Conservation (phyloP, 2,113 vertebrate species). For the Trochalopteron elliotii region DNA sequence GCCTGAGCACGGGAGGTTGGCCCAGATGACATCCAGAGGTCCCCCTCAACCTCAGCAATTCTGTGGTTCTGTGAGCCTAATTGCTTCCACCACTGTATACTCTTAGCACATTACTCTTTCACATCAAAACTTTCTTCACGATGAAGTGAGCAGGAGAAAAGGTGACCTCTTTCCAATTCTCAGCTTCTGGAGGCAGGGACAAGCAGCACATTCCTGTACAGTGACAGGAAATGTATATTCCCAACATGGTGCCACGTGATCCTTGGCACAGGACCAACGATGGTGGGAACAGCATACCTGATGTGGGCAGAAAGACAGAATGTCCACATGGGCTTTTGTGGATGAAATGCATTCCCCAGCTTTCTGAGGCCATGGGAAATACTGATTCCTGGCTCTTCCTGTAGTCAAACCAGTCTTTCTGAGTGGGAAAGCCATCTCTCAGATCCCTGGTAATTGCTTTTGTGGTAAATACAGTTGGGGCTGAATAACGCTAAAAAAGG, state of each 20-base stretch:
- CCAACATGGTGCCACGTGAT: fast-evolving
- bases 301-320: neutral
- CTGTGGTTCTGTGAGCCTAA: neutral
- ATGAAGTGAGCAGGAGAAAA: neutral
- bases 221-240: fast-evolving
- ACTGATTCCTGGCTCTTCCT: neutral
- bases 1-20: neutral
- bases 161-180: neutral
- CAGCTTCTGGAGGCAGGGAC: neutral
- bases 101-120: neutral
- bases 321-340: neutral
- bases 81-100: neutral
- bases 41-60: neutral
- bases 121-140: neutral
- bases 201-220: fast-evolving
- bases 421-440: neutral
- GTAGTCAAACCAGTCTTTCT: neutral
- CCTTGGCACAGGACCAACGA: fast-evolving
- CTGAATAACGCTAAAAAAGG: neutral
- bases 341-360: neutral
- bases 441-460: neutral
- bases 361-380: neutral
- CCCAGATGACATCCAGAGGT: neutral
- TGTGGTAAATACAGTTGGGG: neutral
- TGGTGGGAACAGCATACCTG: neutral